A percentile compares a stretch with the other conserved stretches of the same genome.
These are phyloP conservation scores for Cheilosia soror DNA, from an alignment of 2,888 invertebrate genomes.

Conservation along the genomic window DNA sequence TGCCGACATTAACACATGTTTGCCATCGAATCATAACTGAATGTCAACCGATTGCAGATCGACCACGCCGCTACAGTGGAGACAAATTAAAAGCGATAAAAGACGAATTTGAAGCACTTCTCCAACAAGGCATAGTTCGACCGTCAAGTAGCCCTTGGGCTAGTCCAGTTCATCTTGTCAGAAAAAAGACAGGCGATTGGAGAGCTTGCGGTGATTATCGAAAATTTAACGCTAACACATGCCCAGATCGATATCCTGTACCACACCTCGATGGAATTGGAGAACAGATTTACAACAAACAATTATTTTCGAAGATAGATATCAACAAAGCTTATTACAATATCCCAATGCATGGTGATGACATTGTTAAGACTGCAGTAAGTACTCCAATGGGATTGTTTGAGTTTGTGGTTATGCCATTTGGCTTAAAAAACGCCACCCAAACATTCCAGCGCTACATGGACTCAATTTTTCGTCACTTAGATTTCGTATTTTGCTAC, in stretches of 20 bases:
- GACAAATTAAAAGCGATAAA: constrained; percentile 31
- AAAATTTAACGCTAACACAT: constrained; percentile 77
- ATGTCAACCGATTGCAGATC: constrained; percentile 31
- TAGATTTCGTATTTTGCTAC: constrained; percentile 77
- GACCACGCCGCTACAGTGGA: constrained; percentile 76
- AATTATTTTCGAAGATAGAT: constrained; percentile 76
- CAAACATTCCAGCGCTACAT: constrained; percentile 80
- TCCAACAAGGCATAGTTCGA: constrained; percentile 67
- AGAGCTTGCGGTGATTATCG: constrained; percentile 78
- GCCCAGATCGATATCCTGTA: constrained; percentile 80
- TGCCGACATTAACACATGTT: constrained; percentile 4
- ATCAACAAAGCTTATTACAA: constrained; percentile 79
- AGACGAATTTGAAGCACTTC: constrained; percentile 43
- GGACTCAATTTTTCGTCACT: constrained; percentile 26
- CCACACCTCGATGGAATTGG: constrained; percentile 18
- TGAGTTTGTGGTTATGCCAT: constrained; percentile 78
- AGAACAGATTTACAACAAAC: neutral
- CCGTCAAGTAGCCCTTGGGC: constrained; percentile 12
- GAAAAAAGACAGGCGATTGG: constrained; percentile 1
- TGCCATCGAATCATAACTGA: constrained; percentile 7
- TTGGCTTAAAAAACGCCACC: constrained; percentile 75
- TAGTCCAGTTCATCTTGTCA: neutral
- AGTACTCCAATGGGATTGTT: constrained; percentile 81
- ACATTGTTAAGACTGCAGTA: constrained; percentile 81
- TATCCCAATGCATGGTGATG: constrained; percentile 79